phyloP scores from a whole-genome alignment of 2,113 vertebrate species.

The Ageneiosus marmoratus region DNA sequence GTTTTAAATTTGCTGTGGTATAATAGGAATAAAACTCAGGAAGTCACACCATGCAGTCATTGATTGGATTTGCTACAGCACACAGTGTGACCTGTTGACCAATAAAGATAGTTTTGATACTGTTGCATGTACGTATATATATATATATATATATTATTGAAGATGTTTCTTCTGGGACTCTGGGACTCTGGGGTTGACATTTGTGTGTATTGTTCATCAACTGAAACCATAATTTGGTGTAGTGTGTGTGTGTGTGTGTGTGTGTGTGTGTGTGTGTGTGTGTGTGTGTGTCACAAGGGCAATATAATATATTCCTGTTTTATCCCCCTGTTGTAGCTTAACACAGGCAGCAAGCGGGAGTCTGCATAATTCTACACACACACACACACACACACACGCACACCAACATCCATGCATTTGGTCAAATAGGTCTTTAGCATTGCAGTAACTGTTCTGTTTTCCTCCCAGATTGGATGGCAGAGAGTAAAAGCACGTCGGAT shows the following conservation, averaged over 20 bases:
- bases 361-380: conserved; percentile 8
- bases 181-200: too few species aligned
- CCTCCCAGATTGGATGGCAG: conserved; percentile 50
- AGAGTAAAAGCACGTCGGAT: conserved; percentile 28
- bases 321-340: background rate
- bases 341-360: background rate
- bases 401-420: conserved; percentile 45
- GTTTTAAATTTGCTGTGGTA: too few species aligned
- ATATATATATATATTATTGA: too few species aligned
- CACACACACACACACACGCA: conserved; percentile 19
- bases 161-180: too few species aligned
- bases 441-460: conserved; percentile 36
- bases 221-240: background rate
- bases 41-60: too few species aligned
- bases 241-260: background rate
- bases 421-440: conserved; percentile 47
- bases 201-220: background rate
- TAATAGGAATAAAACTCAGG: too few species aligned
- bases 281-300: background rate
- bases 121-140: too few species aligned
- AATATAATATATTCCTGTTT: conserved; percentile 38
- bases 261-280: background rate
- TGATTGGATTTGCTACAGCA: too few species aligned
- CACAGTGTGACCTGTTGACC: too few species aligned
- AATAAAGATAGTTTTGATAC: too few species aligned